Conservation (phyloP, 2,797 vertebrate species). For the Hybognathus amarus region DNA sequence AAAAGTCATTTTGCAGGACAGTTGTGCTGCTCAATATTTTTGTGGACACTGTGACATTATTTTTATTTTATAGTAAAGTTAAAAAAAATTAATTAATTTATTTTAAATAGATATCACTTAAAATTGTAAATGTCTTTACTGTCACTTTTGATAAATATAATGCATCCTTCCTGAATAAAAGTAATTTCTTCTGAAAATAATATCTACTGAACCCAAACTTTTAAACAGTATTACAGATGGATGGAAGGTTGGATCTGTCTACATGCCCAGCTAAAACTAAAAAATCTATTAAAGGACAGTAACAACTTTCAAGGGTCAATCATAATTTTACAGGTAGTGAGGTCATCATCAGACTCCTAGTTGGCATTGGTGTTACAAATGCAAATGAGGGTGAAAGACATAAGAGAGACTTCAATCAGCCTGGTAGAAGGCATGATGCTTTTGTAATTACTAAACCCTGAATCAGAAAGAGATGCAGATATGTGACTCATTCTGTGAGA, state of each 20-base stretch:
- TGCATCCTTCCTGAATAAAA: neutral
- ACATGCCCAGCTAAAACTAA: neutral
- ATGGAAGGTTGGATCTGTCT: neutral
- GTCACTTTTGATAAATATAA: neutral
- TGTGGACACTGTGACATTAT: neutral
- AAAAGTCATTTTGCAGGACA: neutral
- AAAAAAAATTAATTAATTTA: neutral
- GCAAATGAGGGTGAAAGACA: slow-evolving; percentile 62
- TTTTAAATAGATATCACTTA: neutral
- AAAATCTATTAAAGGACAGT: neutral
- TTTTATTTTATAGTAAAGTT: no score
- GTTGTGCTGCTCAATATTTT: neutral
- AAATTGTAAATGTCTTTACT: neutral
- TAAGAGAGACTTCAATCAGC: slow-evolving; percentile 64
- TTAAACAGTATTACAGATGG: neutral
- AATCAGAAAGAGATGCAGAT: slow-evolving; percentile 29
- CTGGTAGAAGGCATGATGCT: slow-evolving; percentile 60
- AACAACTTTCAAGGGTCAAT: neutral
- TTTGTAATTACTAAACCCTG: slow-evolving; percentile 43
- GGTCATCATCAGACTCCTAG: slow-evolving; percentile 33
- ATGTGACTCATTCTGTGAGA: neutral
- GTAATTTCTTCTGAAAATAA: neutral
- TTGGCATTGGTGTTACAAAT: slow-evolving; percentile 59
- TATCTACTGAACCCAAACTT: no score
- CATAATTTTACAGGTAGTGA: slow-evolving; percentile 56